Evolutionary conservation across 1,140 invertebrate genomes (phyloP).

Genomic region (Cotesia vestalis): DNA sequence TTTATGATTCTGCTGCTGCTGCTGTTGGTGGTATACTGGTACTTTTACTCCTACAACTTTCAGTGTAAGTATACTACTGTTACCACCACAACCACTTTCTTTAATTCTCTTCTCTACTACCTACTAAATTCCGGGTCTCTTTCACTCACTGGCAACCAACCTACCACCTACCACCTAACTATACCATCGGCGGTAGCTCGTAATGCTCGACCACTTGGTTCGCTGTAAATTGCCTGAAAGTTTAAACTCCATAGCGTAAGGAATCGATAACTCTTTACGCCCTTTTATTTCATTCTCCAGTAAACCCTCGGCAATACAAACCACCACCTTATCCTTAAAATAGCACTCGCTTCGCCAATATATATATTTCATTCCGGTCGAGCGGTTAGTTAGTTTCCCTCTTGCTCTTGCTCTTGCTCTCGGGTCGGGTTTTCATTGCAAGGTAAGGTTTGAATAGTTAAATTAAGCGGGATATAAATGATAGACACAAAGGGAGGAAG

Average conservation of each 20-base stretch:
- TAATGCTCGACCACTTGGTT: conserved; percentile 35
- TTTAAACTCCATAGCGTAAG: conserved; percentile 23
- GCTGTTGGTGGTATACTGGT: not conserved
- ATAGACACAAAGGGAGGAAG: not conserved
- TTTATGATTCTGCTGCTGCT: not conserved
- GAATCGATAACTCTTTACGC: conserved; percentile 34
- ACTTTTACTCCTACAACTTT: not conserved
- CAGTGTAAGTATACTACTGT: not conserved
- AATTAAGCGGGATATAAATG: not conserved
- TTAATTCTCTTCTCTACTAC: not conserved
- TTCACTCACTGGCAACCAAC: not conserved
- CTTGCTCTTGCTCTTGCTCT: not conserved
- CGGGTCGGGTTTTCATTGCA: not conserved
- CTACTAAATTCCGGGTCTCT: not conserved
- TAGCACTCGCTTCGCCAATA: conserved; percentile 8
- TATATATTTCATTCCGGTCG: conserved; percentile 13
- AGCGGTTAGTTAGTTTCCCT: not conserved
- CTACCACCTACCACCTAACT: not conserved
- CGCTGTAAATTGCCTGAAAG: conserved; percentile 35
- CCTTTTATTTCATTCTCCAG: conserved; percentile 10
- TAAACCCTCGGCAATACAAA: not conserved
- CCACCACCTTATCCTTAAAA: conserved; percentile 11
- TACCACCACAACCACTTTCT: not conserved
- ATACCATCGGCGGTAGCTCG: not conserved
- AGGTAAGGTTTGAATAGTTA: not conserved